Conservation (phyloP, 2,797 vertebrate species). For the Crocodylus rhombifer region DNA sequence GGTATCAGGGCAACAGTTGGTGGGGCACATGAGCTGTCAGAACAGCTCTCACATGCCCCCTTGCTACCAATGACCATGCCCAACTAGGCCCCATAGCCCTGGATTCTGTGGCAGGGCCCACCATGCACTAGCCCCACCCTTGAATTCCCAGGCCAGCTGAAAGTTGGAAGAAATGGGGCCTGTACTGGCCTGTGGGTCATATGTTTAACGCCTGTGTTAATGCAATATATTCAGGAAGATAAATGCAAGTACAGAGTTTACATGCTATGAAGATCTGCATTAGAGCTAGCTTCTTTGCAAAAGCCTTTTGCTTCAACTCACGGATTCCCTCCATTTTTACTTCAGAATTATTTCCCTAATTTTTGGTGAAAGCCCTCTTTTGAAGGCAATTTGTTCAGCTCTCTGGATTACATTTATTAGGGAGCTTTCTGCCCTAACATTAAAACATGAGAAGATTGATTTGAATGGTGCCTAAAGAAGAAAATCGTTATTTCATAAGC, state of each 20-base stretch:
- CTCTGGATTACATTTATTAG: background rate
- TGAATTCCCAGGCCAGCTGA: too few species aligned
- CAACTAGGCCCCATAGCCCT: too few species aligned
- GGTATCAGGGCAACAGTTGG: too few species aligned
- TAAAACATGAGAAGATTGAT: background rate
- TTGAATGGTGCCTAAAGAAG: background rate
- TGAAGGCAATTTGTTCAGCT: background rate
- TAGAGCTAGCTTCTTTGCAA: slow-evolving; percentile 27
- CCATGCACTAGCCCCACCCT: too few species aligned
- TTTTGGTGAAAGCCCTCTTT: background rate
- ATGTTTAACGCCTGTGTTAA: too few species aligned
- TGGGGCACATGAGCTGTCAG: too few species aligned
- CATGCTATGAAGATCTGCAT: background rate
- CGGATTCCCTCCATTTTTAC: background rate
- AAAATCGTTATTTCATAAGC: slow-evolving; percentile 1
- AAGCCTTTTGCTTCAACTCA: background rate
- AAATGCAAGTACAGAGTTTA: background rate
- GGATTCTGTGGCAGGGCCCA: too few species aligned
- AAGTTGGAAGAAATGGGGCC: too few species aligned
- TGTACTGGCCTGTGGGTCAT: too few species aligned
- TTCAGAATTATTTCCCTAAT: background rate
- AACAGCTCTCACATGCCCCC: too few species aligned
- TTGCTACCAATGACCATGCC: too few species aligned
- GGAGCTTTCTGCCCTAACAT: background rate
- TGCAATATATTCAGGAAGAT: background rate